Base-by-base conservation (phyloP, 2,797 vertebrate species). In the Crocodylus rhombifer region DNA sequence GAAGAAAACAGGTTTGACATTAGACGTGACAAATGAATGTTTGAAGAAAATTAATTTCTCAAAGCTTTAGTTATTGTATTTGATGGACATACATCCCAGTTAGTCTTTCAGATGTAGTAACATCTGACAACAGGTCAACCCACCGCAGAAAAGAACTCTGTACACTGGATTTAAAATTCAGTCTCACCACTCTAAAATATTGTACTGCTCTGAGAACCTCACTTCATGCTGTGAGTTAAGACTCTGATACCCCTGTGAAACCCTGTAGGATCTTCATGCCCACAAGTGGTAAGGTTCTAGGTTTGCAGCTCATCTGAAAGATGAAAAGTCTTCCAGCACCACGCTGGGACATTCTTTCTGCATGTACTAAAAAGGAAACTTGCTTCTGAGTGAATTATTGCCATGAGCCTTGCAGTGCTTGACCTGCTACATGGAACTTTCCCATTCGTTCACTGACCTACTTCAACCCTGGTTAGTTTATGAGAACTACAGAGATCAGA, bases 381-480 rank as follows among this genome's bases (percentile, higher is more conserved):
- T 51, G 69, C 21, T 82, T 33, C 51, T 28, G 82, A 73, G 6
- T 5, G 7, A 89, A 94, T 42, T 18, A 25, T 76, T n/a, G 28
- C 51, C 28, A 14, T 21, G 7, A 36, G 20, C 25, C 74, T 56
- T 5, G 0, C 9, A 61, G n/a, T 14, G 73, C 36, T 57, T 75
- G n/a, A 87, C 42, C 55, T 36, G 88, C 74, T 0, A 86, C 77
- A 33, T 86, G 61, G 84, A 94, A 82, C 63, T 23, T 51, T 69
- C 5, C 25, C 11, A 80, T 6, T 17, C 13, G 2, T 30, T 11
- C 8, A 33, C 80, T 51, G n/a, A 65, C n/a, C 30, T 84, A 74
- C 61, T 87, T 83, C 73, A 91, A 71, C 23, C 30, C 62, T 84
- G 21, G 86, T 83, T 9, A 83, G 86, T 88, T 88, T n/a, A 85